Evolutionary conservation across 2,888 invertebrate species (phyloP).

Genomic region (Platycnemis pennipes): DNA sequence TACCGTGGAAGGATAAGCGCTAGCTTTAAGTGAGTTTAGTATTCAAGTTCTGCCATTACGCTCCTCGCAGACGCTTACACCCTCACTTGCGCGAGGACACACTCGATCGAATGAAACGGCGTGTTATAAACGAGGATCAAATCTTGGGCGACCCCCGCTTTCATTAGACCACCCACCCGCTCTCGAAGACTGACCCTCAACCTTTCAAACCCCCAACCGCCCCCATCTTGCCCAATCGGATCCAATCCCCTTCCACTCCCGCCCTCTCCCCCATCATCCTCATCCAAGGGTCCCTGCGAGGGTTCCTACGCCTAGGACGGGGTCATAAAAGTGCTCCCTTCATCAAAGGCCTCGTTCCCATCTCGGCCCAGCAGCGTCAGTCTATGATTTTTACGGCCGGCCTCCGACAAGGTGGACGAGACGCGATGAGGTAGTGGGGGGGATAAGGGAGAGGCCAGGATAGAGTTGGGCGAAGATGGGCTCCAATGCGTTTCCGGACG

Average conservation of each 20-base stretch:
- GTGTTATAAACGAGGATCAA: not conserved
- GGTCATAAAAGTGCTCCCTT: not conserved
- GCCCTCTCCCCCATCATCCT: not conserved
- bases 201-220: not conserved
- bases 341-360: not conserved
- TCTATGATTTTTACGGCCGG: slow-evolving; percentile 12
- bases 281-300: not conserved
- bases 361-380: not conserved
- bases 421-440: not conserved
- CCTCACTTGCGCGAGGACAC: not conserved
- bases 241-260: not conserved
- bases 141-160: not conserved
- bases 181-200: not conserved
- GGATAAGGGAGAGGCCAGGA: not conserved
- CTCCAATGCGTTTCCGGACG: not conserved
- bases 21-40: no score
- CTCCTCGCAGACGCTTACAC: no score
- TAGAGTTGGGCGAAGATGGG: not conserved
- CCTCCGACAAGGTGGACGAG: not conserved
- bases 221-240: not conserved
- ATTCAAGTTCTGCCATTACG: no score
- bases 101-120: not conserved
- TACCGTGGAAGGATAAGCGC: no score
- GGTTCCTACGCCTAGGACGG: not conserved
- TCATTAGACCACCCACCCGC: slow-evolving; percentile 11